A percentile compares a stretch with the other conserved stretches of the same genome.
phyloP scores from a whole-genome alignment of 2,888 invertebrate species.

The Holacanthella duospinosa region DNA sequence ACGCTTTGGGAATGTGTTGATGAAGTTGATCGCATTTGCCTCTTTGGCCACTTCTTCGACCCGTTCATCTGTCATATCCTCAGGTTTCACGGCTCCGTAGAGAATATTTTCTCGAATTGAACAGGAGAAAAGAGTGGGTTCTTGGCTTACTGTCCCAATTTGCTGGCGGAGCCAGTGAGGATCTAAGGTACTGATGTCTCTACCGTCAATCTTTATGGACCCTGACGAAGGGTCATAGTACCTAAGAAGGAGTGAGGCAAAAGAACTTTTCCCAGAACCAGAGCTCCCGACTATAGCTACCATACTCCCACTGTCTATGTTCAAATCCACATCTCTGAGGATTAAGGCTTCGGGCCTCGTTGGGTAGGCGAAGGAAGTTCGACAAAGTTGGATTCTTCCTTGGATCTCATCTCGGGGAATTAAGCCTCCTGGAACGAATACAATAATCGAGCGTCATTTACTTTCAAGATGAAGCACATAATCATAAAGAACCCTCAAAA shows the following conservation, averaged over 20 bases:
- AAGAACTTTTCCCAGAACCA: constrained; percentile 90
- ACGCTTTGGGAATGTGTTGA: constrained; percentile 54
- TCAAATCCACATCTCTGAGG: constrained; percentile 56
- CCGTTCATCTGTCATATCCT: constrained; percentile 47
- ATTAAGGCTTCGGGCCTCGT: constrained; percentile 51
- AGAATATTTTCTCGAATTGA: constrained; percentile 80
- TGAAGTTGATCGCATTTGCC: constrained; percentile 78
- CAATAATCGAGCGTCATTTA: neutral
- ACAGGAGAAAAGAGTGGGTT: constrained; percentile 83
- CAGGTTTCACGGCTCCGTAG: constrained; percentile 59
- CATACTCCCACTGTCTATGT: constrained; percentile 57
- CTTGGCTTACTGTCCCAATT: constrained; percentile 85
- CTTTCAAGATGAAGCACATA: constrained; percentile 11
- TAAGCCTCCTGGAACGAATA: constrained; percentile 49
- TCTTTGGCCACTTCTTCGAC: constrained; percentile 58
- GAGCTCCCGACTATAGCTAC: constrained; percentile 82
- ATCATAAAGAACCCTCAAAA: constrained; percentile 10
- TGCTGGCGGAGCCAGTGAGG: constrained; percentile 73
- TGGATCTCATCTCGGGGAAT: constrained; percentile 48
- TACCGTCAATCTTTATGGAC: constrained; percentile 60
- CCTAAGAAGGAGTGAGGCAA: constrained; percentile 70
- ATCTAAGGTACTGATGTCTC: constrained; percentile 62
- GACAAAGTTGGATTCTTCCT: constrained; percentile 64
- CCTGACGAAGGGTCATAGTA: constrained; percentile 74
- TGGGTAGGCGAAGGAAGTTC: constrained; percentile 64